Evolutionary conservation across 2,113 vertebrate genomes (phyloP), one percentile per base, ranked within the genome.

Genomic region (Ranitomeya imitator): DNA sequence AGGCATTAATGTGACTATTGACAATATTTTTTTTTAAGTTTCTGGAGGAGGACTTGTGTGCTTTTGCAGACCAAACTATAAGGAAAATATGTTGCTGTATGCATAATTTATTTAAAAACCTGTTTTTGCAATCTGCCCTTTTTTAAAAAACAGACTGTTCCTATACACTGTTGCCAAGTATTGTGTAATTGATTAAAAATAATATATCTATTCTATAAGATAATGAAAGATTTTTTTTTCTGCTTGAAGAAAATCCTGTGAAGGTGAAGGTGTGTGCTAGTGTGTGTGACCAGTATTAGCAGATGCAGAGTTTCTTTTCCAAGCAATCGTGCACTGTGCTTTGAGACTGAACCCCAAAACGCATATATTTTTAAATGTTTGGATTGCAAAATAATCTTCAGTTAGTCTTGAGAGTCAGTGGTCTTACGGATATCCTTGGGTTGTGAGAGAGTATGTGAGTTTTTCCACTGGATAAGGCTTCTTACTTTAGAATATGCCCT

Each of bases 71-170:
- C 73, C 73, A 76, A 76, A 37, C 73, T 79, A 79, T 57, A 23
- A 80, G 23, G 54, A 80, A 80, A 80, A 80, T 80, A 80, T 80
- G 78, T 60, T 60, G 9, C 78, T 60, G 14, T 59, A 80, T 80
- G 54, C 60, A 80, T 80, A 80, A 80, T 26, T 31, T 18, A 80
- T 80, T 80, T 55, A 60, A 60, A 80, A 80, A 60, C 55, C 78
- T 80, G 78, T 37, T 80, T 80, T 80, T 80, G 23, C 78, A 80
- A 80, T 80, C 78, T 80, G 78, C 21, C 54, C 14, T 14, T 80
- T 80, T 80, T 59, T 31, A 60, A 59, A 80, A 59, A 80, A 57
- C 78, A 80, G 78, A 59, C 13, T 80, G 55, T 59, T 60, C 8
- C 55, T 21, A 80, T 21, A 7, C 37, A 76, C 45, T 76, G 18